Base-by-base conservation (phyloP, 2,888 invertebrate species). In the Agonopterix alstromeriana region DNA sequence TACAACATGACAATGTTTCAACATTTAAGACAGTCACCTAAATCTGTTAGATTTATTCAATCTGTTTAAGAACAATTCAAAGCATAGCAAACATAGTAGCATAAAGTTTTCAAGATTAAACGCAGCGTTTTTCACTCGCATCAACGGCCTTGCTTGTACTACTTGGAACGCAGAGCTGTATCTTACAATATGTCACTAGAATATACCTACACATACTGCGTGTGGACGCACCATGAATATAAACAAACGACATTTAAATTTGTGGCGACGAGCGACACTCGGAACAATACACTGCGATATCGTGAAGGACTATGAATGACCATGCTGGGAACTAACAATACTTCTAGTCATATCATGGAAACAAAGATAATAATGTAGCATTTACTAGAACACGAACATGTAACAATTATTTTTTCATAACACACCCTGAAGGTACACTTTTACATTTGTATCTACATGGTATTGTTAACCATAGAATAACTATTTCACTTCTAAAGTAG, bases 181-280 rank as follows among this genome's bases (percentile, higher is more conserved):
- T 68, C 63, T 59, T 55, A 70, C 70, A 67, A 72, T 70, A 70
- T 76, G 74, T 77, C 72, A 75, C 72, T 74, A 72, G 69, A 70
- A 49, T 49, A 49, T 48, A 66, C 65, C 70, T 71, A 70, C 63
- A 73, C 68, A 66, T 63, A 69, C 62, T 69, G 69, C 69, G 67
- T 69, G 66, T 59, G 67, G 61, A 77, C 75, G 77, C 60, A 56
- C 66, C 67, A 67, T 82, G 86, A 82, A 86, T 85, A 85, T 71
- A 74, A 83, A 86, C 73, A 75, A 77, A 71, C 68, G 61, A 54
- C 69, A 82, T 79, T 79, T 74, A 73, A 81, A 80, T 79, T 77
- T 76, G 70, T 65, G 67, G 62, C 68, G 60, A 48, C 48, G 9
- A 38, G 48, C 48, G 9, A 38, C 47, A 64, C 63, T 62, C 57